Conservation (phyloP, 2,113 vertebrate species). For the Perca schrenkii region DNA sequence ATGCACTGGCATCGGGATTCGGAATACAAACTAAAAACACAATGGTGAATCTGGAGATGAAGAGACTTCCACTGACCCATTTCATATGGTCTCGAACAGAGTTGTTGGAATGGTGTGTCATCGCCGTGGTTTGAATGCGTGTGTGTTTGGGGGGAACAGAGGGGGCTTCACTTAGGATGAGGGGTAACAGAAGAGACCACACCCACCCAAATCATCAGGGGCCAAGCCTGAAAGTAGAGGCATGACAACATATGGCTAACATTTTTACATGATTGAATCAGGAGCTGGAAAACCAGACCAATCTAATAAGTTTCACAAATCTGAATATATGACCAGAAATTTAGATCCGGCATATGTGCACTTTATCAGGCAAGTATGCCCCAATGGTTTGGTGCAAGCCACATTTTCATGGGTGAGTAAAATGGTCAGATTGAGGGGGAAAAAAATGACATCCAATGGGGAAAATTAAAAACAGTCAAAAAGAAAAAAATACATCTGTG, state of each 20-base stretch:
- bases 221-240: slow-evolving; percentile 83
- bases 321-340: slow-evolving; percentile 37
- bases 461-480: not conserved
- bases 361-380: slow-evolving; percentile 43
- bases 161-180: slow-evolving; percentile 81
- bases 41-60: slow-evolving; percentile 69
- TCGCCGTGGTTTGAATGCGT: slow-evolving; percentile 83
- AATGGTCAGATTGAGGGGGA: not conserved
- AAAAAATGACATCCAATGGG: slow-evolving; percentile 19
- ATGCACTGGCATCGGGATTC: slow-evolving; percentile 41
- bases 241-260: slow-evolving; percentile 63
- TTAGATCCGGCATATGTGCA: slow-evolving; percentile 13
- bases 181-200: slow-evolving; percentile 80
- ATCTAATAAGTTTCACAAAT: slow-evolving; percentile 29
- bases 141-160: slow-evolving; percentile 78
- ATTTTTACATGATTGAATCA: slow-evolving; percentile 43
- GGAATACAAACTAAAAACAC: slow-evolving; percentile 56
- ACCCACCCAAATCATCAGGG: slow-evolving; percentile 84
- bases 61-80: slow-evolving; percentile 86
- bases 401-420: slow-evolving; percentile 7
- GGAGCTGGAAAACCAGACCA: slow-evolving; percentile 39
- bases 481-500: not conserved
- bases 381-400: slow-evolving; percentile 57
- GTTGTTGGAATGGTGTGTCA: slow-evolving; percentile 87
- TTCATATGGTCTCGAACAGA: slow-evolving; percentile 88